Evolutionary conservation across 2,113 vertebrate species (phyloP), one percentile per base, ranked within the genome.

Genomic region (Verasper variegatus): DNA sequence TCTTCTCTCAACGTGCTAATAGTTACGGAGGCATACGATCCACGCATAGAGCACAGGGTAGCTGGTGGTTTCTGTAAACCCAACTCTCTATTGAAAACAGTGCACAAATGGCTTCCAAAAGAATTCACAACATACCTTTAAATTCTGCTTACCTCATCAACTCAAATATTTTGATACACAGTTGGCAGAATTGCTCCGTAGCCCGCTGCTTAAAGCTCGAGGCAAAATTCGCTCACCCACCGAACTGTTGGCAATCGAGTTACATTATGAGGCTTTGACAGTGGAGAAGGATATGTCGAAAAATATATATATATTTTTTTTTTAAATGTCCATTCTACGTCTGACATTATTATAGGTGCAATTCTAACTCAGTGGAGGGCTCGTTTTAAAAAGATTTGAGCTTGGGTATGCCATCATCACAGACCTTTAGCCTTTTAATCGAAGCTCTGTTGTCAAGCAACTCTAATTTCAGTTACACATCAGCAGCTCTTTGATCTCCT

Each of bases 1-100:
- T 87, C 79, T 76, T 60, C 58, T 35, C 69, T 74, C 83, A 63
- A 85, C 78, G 74, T 89, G 81, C 86, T 76, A 64, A 65, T 49
- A 78, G 82, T 90, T 89, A 88, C 65, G 67, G 60, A 89, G 69
- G 78, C 62, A 71, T 52, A 77, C 67, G 27, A 54, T 67, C 35
- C 72, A 72, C 12, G 52, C 81, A 23, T 13, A 40, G 47, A 67
- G 45, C 74, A 84, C 52, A 12, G 49, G 45, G 58, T 56, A 71
- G 66, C 71, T 83, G 59, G 62, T 59, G 42, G 35, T 64, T 74
- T 73, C 62, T 74, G 21, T 71, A 23, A 70, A 66, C 37, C 31
- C 40, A 40, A 45, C 21, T 67, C 23, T 59, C 20, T 17, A 52
- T 66, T 58, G 12, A 83, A 75, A 81, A 51, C 21, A 75, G 24